These are phyloP conservation scores for Caenorhabditis macrosperma DNA, from an alignment of 2,888 invertebrate species.

Conservation along the genomic window DNA sequence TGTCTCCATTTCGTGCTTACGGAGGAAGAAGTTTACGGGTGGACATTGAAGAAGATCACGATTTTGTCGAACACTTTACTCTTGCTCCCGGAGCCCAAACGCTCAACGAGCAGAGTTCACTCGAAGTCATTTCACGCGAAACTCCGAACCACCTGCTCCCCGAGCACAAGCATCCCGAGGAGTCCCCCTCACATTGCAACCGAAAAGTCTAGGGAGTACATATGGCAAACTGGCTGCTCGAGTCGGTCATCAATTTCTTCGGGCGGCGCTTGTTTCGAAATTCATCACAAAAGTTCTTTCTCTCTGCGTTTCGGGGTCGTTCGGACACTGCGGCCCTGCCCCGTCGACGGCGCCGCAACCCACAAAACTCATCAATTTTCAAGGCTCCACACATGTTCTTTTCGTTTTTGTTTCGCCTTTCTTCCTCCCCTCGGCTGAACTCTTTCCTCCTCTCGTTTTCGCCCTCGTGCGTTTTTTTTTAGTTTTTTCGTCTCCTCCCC, in stretches of 20 bases:
- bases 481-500: conserved; percentile 2
- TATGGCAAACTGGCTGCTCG: not conserved
- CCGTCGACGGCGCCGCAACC: conserved; percentile 35
- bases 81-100: too few relatives aligned
- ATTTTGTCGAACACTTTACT: too few relatives aligned
- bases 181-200: not conserved
- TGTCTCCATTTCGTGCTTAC: too few relatives aligned
- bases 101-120: too few relatives aligned
- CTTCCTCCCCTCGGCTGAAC: conserved; percentile 16
- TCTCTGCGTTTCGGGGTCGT: conserved; percentile 11
- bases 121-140: too few relatives aligned
- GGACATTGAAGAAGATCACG: too few relatives aligned
- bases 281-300: conserved; percentile 45
- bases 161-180: too few relatives aligned
- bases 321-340: too few relatives aligned
- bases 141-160: too few relatives aligned
- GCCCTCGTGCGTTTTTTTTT: conserved; percentile 22
- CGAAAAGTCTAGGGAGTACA: not conserved
- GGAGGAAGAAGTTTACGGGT: too few relatives aligned
- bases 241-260: not conserved
- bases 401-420: conserved; percentile 41
- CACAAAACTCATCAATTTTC: conserved; percentile 54
- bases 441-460: not conserved
- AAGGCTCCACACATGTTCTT: conserved; percentile 42
- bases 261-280: conserved; percentile 3